Base-by-base conservation (phyloP, 2,888 invertebrate species). In the Cerastis rubricosa region DNA sequence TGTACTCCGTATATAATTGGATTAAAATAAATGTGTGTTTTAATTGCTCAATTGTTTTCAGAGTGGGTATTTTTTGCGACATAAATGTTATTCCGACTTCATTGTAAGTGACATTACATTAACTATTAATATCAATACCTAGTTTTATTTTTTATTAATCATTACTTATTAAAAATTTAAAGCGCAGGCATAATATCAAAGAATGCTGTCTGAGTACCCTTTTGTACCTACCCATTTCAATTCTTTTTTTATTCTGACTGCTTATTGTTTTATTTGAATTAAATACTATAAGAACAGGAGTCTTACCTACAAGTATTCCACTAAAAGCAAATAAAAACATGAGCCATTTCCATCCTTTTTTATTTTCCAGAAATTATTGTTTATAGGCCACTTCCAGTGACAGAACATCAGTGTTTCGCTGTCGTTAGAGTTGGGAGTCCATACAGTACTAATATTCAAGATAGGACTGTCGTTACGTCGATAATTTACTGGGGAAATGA, bases 401-500 rank as follows among this genome's bases (percentile, higher is more conserved):
- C 9, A 57, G 47, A 66, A 74, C 17, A 81, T 87, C 86, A 45
- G 1, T 72, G 72, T 71, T 78, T 82, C 76, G 78, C 79, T 76
- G 71, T 78, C 83, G 87, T 86, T 85, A 72, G 76, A 89, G 87
- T 87, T 87, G 82, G 80, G 74, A 89, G 88, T 89, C 86, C 88
- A 90, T 88, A 88, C 83, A 88, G 86, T 84, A 85, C 88, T 89
- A 89, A 89, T 86, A 84, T 89, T 89, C 80, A 78, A 93, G 92
- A 94, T 94, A 93, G 90, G 90, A 89, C 85, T 87, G 87, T 89
- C 87, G 90, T 91, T 90, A 91, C 85, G 88, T 87, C 89, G 89
- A 92, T 91, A 92, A 93, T 93, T 92, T 92, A 90, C 90, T 88
- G 89, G 89, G 90, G 87, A 92, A 93, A 92, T 92, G 83, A 90